Conservation (phyloP, 1,140 invertebrate genomes). For the Polypedilum vanderplanki region DNA sequence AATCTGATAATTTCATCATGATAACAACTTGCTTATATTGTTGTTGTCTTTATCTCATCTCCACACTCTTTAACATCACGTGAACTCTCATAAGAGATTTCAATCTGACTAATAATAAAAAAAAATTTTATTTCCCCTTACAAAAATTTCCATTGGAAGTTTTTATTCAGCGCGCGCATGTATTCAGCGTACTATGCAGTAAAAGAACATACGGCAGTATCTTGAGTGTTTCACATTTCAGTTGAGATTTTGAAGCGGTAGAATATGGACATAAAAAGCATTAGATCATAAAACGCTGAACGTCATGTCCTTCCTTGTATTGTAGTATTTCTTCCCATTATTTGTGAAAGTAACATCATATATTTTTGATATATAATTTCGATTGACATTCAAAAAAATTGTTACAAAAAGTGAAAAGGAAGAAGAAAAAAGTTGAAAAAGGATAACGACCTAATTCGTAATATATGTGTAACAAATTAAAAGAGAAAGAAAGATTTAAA, state of each 20-base stretch:
- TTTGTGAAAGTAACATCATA: too few species aligned
- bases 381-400: too few species aligned
- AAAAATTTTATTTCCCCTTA: background rate
- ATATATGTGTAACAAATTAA: too few species aligned
- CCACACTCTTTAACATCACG: background rate
- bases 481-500: too few species aligned
- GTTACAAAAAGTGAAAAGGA: too few species aligned
- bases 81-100: background rate
- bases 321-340: too few species aligned
- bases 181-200: constrained; percentile 4
- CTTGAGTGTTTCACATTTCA: constrained; percentile 8
- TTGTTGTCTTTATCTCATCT: background rate
- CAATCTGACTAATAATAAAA: background rate
- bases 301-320: too few species aligned
- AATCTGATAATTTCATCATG: background rate
- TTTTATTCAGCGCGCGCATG: background rate
- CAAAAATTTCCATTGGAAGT: background rate
- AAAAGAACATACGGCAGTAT: background rate
- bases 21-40: constrained; percentile 11
- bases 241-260: background rate
- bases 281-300: background rate
- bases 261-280: constrained; percentile 5
- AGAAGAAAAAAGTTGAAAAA: too few species aligned
- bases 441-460: too few species aligned
- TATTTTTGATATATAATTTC: too few species aligned